Conservation (phyloP, 2,113 vertebrate species). For the Hyla sarda region DNA sequence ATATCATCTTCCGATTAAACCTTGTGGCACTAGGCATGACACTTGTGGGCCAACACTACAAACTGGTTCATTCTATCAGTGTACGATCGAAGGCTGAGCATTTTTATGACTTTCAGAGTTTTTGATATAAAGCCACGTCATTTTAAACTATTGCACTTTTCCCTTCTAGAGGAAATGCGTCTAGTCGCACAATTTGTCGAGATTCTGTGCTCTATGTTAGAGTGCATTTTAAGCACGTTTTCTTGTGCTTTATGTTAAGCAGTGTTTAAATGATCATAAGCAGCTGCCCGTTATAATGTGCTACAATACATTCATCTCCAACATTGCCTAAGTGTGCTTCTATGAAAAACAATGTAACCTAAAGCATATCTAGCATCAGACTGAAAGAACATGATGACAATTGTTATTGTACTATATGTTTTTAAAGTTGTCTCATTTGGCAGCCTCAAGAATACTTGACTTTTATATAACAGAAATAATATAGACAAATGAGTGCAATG, state of each 20-base stretch:
- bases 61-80: slow-evolving; percentile 59
- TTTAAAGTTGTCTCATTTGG: slow-evolving; percentile 32
- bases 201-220: slow-evolving; percentile 97
- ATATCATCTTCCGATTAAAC: slow-evolving; percentile 12
- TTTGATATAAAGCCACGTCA: slow-evolving; percentile 60
- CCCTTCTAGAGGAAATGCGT: slow-evolving; percentile 69
- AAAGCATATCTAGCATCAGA: slow-evolving; percentile 19
- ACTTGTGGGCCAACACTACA: slow-evolving; percentile 60
- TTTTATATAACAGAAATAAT: neutral
- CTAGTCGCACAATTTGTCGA: slow-evolving; percentile 74
- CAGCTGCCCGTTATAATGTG: slow-evolving; percentile 13
- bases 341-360: slow-evolving; percentile 24
- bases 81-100: slow-evolving; percentile 53
- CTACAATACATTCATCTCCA: slow-evolving; percentile 34
- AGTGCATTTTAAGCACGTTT: slow-evolving; percentile 89
- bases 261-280: slow-evolving; percentile 66
- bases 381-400: slow-evolving; percentile 16
- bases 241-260: slow-evolving; percentile 80
- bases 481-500: neutral
- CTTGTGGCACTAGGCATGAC: slow-evolving; percentile 43
- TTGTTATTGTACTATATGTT: neutral
- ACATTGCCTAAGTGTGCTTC: slow-evolving; percentile 35
- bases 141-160: slow-evolving; percentile 65
- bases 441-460: slow-evolving; percentile 26
- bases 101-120: slow-evolving; percentile 46